Percentiles rank a stretch among this genome's conserved stretches.
Conservation (phyloP, 1,140 invertebrate species). For the Hestina assimilis region DNA sequence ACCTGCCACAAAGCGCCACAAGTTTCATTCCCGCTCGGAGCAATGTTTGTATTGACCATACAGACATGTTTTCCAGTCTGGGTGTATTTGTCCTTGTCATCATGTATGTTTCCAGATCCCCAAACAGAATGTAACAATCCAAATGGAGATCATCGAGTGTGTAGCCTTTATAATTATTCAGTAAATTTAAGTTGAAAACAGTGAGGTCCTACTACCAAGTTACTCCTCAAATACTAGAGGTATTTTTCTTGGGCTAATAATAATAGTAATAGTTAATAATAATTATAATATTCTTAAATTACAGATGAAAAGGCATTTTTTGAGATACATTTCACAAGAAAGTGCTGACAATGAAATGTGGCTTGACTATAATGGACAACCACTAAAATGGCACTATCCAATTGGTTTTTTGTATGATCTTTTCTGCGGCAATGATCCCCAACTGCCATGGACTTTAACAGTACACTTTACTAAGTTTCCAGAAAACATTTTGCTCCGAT, state of each 20-base stretch:
- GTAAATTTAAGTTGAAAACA: too few species aligned
- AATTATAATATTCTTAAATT: slow-evolving; percentile 19
- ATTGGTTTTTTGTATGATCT: slow-evolving; percentile 97
- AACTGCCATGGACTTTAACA: slow-evolving; percentile 94
- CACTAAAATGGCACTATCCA: slow-evolving; percentile 97
- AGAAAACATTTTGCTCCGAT: slow-evolving; percentile 87
- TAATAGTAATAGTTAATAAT: background rate
- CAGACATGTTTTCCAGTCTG: too few species aligned
- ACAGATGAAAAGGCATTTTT: slow-evolving; percentile 94
- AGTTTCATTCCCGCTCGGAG: too few species aligned
- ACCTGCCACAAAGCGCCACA: too few species aligned
- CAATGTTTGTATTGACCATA: too few species aligned
- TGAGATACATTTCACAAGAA: slow-evolving; percentile 88
- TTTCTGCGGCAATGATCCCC: slow-evolving; percentile 81
- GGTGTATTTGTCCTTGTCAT: too few species aligned
- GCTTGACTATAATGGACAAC: slow-evolving; percentile 95
- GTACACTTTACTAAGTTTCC: slow-evolving; percentile 97
- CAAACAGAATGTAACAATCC: too few species aligned
- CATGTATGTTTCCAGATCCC: too few species aligned
- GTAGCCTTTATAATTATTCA: too few species aligned
- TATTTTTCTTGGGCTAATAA: background rate
- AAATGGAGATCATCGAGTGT: too few species aligned
- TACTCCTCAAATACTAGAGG: too few species aligned
- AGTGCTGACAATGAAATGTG: slow-evolving; percentile 94
- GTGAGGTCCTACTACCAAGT: too few species aligned